Conservation (phyloP, 2,797 vertebrate genomes). For the Cirrhinus mrigala region DNA sequence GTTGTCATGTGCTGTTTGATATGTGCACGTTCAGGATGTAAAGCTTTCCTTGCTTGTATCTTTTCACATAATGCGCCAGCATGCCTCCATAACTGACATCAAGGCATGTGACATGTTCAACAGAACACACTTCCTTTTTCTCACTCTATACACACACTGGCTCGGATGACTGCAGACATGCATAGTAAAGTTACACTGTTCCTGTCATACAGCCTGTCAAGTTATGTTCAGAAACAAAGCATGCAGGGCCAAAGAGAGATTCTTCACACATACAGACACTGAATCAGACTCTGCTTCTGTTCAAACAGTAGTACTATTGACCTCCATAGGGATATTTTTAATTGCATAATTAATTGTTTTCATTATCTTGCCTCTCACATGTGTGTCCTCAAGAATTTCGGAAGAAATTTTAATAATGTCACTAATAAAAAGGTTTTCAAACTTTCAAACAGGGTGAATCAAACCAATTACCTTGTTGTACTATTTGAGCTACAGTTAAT, state of each 20-base stretch:
- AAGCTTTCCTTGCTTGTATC: slow-evolving; percentile 66
- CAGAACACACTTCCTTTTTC: slow-evolving; percentile 17
- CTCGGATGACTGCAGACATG: slow-evolving; percentile 20
- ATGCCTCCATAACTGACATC: slow-evolving; percentile 64
- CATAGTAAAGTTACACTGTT: slow-evolving; percentile 68
- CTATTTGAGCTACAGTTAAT: not conserved
- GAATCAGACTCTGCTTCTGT: not conserved
- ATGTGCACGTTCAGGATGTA: not conserved
- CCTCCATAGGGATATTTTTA: no score
- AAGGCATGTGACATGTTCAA: not conserved
- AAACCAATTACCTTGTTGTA: not conserved
- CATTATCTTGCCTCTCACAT: not conserved
- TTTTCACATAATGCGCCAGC: slow-evolving; percentile 73
- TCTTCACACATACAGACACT: not conserved
- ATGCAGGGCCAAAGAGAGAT: slow-evolving; percentile 61
- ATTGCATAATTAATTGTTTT: no score
- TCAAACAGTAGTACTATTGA: not conserved
- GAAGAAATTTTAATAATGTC: not conserved
- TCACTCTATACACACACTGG: slow-evolving; percentile 41
- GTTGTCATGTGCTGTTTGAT: not conserved
- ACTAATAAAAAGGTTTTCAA: not conserved
- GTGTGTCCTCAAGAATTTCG: not conserved
- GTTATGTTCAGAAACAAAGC: slow-evolving; percentile 54
- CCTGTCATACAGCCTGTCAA: slow-evolving; percentile 70
- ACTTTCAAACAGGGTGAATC: not conserved